Evolutionary conservation across 2,888 invertebrate species (phyloP), one percentile per base, ranked within the genome.

Genomic region (Luperina testacea): DNA sequence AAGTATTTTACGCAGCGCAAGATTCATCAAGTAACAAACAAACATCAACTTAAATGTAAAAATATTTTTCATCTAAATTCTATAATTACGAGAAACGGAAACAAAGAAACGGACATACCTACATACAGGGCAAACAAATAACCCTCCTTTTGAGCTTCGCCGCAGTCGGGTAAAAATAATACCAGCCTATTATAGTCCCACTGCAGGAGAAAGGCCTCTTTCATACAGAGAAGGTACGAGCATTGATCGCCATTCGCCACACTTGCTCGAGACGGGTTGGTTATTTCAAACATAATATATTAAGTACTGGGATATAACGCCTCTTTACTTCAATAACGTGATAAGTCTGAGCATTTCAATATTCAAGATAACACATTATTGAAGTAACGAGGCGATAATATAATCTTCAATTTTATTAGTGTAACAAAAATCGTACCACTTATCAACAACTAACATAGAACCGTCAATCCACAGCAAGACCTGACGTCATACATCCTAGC

Each of bases 401-500:
- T 27, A 8, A 24, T n/a, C 6, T n/a, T 32, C 0, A 11, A n/a
- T n/a, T 32, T 38, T 17, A n/a, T 38, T 45, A 70, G 24, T 48
- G 24, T 17, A 24, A 24, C 5, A 81, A 63, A 38, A 45, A 20
- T 63, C 13, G 9, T 27, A 53, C n/a, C 8, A 63, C 13, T 38
- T 38, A 67, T 1, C 7, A 45, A 27, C 20, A 32, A 59, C 65
- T 82, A 72, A 81, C 27, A n/a, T 51, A 61, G 48, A 59, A 13
- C 38, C 45, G 65, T 64, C 13, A 45, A n/a, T 77, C 75, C 53
- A 45, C 93, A 96, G 96, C 95, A 94, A 94, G 96, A 95, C 81
- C 87, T 96, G 57, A 95, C 94, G 7, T 93, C 95, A 0, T 97
- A 97, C 91, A 92, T 96, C 72, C 90, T 96, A 63, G 94, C 96